Evolutionary conservation across 2,888 invertebrate species (phyloP).

Genomic region (Pachymerium ferrugineum): DNA sequence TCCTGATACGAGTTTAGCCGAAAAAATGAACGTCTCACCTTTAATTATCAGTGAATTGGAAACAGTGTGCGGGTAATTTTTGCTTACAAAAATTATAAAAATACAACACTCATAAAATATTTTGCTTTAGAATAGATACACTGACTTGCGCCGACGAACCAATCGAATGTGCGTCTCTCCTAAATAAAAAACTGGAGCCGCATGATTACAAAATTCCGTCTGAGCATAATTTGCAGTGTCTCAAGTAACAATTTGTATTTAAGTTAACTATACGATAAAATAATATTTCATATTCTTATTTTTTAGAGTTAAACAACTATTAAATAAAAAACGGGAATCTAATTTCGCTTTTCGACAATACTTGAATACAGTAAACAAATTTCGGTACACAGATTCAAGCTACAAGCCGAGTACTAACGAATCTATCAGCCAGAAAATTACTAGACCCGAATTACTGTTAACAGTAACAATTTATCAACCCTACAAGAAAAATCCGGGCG

Average conservation of each 20-base stretch:
- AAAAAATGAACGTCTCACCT: background rate
- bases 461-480: background rate
- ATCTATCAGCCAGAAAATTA: background rate
- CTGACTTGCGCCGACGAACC: background rate
- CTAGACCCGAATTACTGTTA: background rate
- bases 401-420: background rate
- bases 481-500: background rate
- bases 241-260: background rate
- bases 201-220: background rate
- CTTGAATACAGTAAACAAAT: background rate
- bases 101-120: background rate
- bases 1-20: background rate
- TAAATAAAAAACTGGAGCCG: background rate
- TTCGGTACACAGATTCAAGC: background rate
- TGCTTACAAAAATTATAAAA: background rate
- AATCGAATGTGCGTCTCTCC: background rate
- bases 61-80: background rate
- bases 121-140: background rate
- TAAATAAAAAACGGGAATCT: background rate
- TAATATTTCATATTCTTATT: background rate
- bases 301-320: background rate
- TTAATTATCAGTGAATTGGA: background rate
- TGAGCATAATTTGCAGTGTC: background rate
- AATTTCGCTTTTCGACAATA: background rate
- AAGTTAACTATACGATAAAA: background rate